Percentiles rank a stretch among this genome's conserved stretches.
Evolutionary conservation across 2,797 vertebrate species (phyloP).

Genomic region (Potorous gilbertii): DNA sequence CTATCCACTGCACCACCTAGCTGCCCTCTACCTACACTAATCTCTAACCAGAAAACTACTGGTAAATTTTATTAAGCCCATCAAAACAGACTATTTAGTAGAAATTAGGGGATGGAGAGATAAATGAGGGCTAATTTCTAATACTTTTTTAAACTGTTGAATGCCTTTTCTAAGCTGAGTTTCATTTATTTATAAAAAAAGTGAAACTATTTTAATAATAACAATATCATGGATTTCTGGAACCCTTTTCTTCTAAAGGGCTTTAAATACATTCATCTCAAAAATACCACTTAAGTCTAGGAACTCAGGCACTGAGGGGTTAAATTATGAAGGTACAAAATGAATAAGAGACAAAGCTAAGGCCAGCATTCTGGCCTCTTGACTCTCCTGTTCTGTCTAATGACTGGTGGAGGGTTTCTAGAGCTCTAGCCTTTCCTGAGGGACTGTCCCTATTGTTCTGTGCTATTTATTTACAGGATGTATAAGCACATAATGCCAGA

Average conservation of each 20-base stretch:
- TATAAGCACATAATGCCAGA: slow-evolving; percentile 56
- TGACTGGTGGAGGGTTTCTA: not conserved
- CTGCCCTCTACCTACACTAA: not conserved
- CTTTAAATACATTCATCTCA: slow-evolving; percentile 28
- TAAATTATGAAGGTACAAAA: not conserved
- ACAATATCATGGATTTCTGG: not conserved
- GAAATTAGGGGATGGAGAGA: not conserved
- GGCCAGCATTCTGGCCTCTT: not conserved
- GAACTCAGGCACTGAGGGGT: not conserved
- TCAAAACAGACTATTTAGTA: not conserved
- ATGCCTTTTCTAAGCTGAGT: slow-evolving; percentile 24
- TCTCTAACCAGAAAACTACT: not conserved
- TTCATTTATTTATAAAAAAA: slow-evolving; percentile 31
- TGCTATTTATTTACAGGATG: slow-evolving; percentile 69
- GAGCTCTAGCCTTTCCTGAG: slow-evolving; percentile 49
- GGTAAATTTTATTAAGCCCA: not conserved
- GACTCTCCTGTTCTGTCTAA: not conserved
- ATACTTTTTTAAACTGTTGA: slow-evolving; percentile 5
- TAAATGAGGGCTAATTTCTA: not conserved
- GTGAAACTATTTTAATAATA: slow-evolving; percentile 26
- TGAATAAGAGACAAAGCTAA: not conserved
- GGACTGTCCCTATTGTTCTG: slow-evolving; percentile 65
- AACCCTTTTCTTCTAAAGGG: not conserved
- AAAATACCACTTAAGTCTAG: slow-evolving; percentile 1
- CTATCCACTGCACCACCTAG: no score